Evolutionary conservation across 2,113 vertebrate genomes (phyloP), one percentile per base, ranked within the genome.

Genomic region (Hassar affinis): DNA sequence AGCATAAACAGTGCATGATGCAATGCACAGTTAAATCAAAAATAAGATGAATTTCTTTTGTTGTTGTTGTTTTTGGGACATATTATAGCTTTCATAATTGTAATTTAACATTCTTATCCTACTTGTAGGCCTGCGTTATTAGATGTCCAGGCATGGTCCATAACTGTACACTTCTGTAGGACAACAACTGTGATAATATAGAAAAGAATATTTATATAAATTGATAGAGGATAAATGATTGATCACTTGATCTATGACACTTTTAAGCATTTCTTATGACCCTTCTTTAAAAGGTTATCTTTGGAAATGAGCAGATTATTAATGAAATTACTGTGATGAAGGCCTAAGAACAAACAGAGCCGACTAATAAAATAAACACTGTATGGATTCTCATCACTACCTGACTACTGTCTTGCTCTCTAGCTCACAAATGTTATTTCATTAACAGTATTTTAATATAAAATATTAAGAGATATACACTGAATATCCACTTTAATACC

Each of bases 71-170:
- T 85, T 30, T 71, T 78, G 69, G 10, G 42, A 56, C 20, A 72
- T 30, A 59, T 1, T 83, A 72, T 14, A 72, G 38, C 5, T 91
- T 86, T 90, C 87, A 92, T 79, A 91, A 86, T 85, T 84, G 14
- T 62, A 71, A 86, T n/a, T 86, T 82, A 42, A 27, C 22, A 38
- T 83, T 9, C 25, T 51, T 25, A 42, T 47, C 14, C 20, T 69
- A 20, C 33, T 3, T 2, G 33, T 15, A 35, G 17, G 62, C 14
- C 15, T 20, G 9, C 25, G n/a, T 27, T n/a, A 47, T 18, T 25
- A 17, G n/a, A 47, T 11, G 1, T 15, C 18, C 12, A 47, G 18
- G 20, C 9, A 68, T 38, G 18, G 10, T 22, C 64, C 33, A 22
- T 68, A 68, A 38, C 8, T 35, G 17, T 45, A 45, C 8, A 45